Conservation (phyloP, 2,113 vertebrate genomes). For the Halichoeres trimaculatus region DNA sequence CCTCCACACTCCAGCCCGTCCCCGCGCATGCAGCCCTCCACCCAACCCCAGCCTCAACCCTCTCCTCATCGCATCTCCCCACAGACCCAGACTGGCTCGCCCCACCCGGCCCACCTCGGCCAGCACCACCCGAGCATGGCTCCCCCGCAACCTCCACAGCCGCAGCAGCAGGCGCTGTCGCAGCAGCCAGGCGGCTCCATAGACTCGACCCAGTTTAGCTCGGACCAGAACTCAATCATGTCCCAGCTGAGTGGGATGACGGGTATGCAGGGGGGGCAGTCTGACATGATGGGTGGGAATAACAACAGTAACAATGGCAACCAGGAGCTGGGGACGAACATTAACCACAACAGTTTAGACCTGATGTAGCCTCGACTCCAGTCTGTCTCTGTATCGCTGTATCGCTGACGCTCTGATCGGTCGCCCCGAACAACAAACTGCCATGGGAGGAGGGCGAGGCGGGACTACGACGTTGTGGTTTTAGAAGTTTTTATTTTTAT, state of each 20-base stretch:
- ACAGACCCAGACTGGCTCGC: slow-evolving; percentile 92
- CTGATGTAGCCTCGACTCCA: slow-evolving; percentile 87
- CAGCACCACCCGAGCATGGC: slow-evolving; percentile 84
- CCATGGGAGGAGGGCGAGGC: slow-evolving; percentile 56
- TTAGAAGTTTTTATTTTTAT: slow-evolving; percentile 86
- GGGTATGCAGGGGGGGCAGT: slow-evolving; percentile 88
- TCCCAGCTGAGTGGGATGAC: slow-evolving; percentile 94
- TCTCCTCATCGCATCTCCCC: slow-evolving; percentile 97
- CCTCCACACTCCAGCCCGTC: slow-evolving; percentile 97
- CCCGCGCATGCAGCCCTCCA: slow-evolving; percentile 90
- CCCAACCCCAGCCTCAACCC: slow-evolving; percentile 91
- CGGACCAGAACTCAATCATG: slow-evolving; percentile 89
- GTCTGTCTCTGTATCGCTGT: slow-evolving; percentile 52
- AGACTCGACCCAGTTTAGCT: slow-evolving; percentile 80
- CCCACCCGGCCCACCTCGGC: slow-evolving; percentile 86
- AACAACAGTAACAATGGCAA: slow-evolving; percentile 83
- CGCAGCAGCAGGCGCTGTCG: slow-evolving; percentile 72
- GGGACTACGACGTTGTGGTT: slow-evolving; percentile 73
- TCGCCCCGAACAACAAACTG: slow-evolving; percentile 61
- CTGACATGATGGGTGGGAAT: slow-evolving; percentile 88
- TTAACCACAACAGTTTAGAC: slow-evolving; percentile 93
- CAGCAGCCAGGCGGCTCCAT: slow-evolving; percentile 84
- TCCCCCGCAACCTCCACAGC: slow-evolving; percentile 85
- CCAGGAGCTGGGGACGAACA: slow-evolving; percentile 93
- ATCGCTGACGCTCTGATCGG: slow-evolving; percentile 78